A percentile compares a stretch with the other conserved stretches of the same genome.
phyloP scores from a whole-genome alignment of 1,140 invertebrate species.

The Bactericera cockerelli region DNA sequence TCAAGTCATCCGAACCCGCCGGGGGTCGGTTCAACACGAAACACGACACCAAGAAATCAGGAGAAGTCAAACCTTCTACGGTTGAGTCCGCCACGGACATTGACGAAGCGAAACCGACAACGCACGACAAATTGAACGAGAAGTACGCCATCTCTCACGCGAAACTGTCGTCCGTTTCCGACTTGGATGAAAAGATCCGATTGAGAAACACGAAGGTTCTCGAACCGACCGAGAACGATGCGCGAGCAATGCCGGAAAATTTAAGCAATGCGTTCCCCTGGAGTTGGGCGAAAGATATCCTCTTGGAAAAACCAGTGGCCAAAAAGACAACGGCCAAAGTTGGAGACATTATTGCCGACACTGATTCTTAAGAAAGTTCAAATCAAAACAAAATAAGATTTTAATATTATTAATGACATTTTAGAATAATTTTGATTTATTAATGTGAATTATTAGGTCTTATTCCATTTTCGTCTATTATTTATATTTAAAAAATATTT shows the following conservation, averaged over 20 bases:
- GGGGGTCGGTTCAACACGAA: background rate
- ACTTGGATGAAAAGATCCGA: background rate
- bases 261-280: constrained; percentile 18
- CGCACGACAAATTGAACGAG: background rate
- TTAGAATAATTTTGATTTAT: too few relatives aligned
- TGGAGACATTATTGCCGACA: too few relatives aligned
- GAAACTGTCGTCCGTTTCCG: background rate
- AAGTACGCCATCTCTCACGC: background rate
- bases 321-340: constrained; percentile 18
- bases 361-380: too few relatives aligned
- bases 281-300: constrained; percentile 25
- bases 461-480: too few relatives aligned
- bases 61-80: background rate
- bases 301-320: constrained; percentile 24
- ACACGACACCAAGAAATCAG: too few relatives aligned
- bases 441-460: too few relatives aligned
- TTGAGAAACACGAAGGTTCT: constrained; percentile 16
- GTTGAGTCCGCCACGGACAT: background rate
- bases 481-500: too few relatives aligned
- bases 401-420: too few relatives aligned
- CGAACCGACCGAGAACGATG: constrained; percentile 10
- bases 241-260: constrained; percentile 2
- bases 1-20: background rate
- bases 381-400: too few relatives aligned
- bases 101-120: background rate